Evolutionary conservation across 2,113 vertebrate species (phyloP), one percentile per base, ranked within the genome.

Genomic region (Neolamprologus brichardi): DNA sequence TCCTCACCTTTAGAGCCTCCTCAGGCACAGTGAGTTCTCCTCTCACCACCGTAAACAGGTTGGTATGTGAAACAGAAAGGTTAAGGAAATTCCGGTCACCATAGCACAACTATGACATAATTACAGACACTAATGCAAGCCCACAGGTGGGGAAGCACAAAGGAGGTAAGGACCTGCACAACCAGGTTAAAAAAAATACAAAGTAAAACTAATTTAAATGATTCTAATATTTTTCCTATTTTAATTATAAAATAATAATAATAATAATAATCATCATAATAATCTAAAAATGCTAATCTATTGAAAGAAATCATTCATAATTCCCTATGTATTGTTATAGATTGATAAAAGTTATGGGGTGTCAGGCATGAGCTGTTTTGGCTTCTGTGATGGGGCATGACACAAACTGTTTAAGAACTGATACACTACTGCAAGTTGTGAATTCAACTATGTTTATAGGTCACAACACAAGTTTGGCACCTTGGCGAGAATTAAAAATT

Each of bases 11-110:
- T 82, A 99, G 97, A 79, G 99, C 99, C 95, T 99, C 99, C 94
- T 99, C 99, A 8, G 99, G 98, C 17, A 99, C 99, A 49, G 97
- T 97, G 92, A 99, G 97, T 93, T 99, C 98, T 86, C 98, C 98
- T 89, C 97, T 96, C 34, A 98, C 98, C 30, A 99, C 99, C 89
- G 98, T 99, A 95, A 99, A 99, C 92, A 99, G 96, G 96, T 99
- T 99, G 94, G 97, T 99, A 99, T 99, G 99, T 99, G 96, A 95
- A 88, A 51, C 44, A 83, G 77, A 94, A 91, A 79, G 30, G 92
- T 97, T 97, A 98, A 96, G 94, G 94, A 96, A 92, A 92, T 56
- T 39, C 12, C 3, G 39, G 15, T 13, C 9, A 84, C 20, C 23
- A 58, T 25, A 51, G 39, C 7, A 62, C 14, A 79, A 37, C 17